Percentiles rank a stretch among this genome's conserved stretches.
These are phyloP conservation scores for Phylloscopus trochilus DNA, from an alignment of 2,113 vertebrate genomes.

Conservation along the genomic window DNA sequence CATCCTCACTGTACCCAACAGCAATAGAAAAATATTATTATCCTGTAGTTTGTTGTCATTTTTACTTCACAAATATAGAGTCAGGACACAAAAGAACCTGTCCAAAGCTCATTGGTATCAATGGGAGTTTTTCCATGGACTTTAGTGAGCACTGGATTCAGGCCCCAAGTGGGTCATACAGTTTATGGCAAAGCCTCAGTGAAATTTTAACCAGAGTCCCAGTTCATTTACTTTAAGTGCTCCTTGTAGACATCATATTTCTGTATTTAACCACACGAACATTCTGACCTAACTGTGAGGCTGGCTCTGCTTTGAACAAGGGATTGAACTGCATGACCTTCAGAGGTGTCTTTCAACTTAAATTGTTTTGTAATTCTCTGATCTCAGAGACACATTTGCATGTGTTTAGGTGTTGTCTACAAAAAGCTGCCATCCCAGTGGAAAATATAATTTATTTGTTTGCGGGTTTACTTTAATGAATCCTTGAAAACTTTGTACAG, in stretches of 20 bases:
- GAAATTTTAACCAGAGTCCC: slow-evolving; percentile 36
- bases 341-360: background rate
- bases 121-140: background rate
- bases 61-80: background rate
- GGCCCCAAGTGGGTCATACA: background rate
- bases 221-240: slow-evolving; percentile 48
- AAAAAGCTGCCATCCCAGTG: background rate
- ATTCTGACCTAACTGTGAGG: background rate
- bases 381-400: background rate
- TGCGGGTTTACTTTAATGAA: background rate
- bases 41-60: background rate
- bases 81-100: background rate
- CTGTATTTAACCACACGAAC: slow-evolving; percentile 8
- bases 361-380: background rate
- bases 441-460: background rate
- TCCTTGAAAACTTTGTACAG: background rate
- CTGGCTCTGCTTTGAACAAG: background rate
- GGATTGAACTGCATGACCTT: slow-evolving; percentile 8
- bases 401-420: background rate
- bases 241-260: slow-evolving; percentile 15
- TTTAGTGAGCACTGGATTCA: background rate
- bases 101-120: background rate
- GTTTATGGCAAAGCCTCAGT: slow-evolving; percentile 27
- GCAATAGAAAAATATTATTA: slow-evolving; percentile 1
- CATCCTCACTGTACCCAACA: background rate